Conservation (phyloP, 2,113 vertebrate genomes). For the Mastomys coucha region DNA sequence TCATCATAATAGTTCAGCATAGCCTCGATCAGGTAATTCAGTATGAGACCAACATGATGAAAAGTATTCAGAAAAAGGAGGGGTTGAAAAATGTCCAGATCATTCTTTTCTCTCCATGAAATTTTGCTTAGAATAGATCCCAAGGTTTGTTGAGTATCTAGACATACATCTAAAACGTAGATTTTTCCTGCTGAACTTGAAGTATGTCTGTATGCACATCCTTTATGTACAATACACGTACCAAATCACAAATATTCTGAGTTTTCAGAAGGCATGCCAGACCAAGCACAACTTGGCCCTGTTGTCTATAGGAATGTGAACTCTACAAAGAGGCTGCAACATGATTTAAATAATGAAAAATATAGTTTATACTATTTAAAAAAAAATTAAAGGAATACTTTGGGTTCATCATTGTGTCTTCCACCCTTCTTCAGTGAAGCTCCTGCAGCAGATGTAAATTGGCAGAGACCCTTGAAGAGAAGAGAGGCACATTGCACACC, state of each 20-base stretch:
- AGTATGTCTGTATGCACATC: not conserved
- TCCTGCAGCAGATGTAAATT: not conserved
- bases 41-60: not conserved
- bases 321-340: not conserved
- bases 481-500: not conserved
- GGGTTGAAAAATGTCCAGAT: not conserved
- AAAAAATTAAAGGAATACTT: not conserved
- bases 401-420: not conserved
- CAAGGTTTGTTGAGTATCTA: not conserved
- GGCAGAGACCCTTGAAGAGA: not conserved
- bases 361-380: not conserved
- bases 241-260: not conserved
- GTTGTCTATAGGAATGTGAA: not conserved
- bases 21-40: not conserved
- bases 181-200: not conserved
- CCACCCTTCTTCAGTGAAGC: not conserved
- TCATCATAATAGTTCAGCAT: not conserved
- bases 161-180: not conserved
- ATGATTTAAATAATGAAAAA: not conserved
- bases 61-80: not conserved
- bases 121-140: not conserved
- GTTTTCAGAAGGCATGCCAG: constrained; percentile 5
- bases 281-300: not conserved
- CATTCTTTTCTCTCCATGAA: not conserved
- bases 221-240: not conserved